Evolutionary conservation across 2,113 vertebrate species (phyloP), one percentile per base, ranked within the genome.

Genomic region (Xiphophorus couchianus): DNA sequence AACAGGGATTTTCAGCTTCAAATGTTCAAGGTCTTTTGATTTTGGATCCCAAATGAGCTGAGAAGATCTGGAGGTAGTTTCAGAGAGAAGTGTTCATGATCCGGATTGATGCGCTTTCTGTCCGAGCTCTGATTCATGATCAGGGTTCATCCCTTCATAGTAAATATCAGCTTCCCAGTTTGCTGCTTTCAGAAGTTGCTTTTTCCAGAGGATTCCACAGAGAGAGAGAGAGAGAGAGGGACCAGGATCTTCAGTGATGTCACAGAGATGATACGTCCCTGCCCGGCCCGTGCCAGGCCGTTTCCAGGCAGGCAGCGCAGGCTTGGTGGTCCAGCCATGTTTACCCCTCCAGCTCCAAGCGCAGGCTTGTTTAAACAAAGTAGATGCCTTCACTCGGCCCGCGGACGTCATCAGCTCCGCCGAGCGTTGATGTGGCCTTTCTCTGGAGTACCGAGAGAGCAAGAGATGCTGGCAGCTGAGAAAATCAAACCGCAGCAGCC

Each of bases 271-370:
- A 63, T 30, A 37, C 25, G 7, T 31, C 65, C 42, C 69, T n/a
- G 60, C 65, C 44, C 13, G 35, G 65, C 42, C 51, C 69, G 35
- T 33, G 37, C 44, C 63, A 66, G 64, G 17, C 66, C 51, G 71
- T 67, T 74, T 78, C 78, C 73, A 78, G 62, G 78, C 82, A 77
- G 54, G 71, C 78, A 69, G 72, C 39, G 6, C 91, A 74, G 90
- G 90, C 89, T 90, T 89, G 93, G 93, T 95, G 93, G 93, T 95
- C 94, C 66, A 22, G 73, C 67, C 89, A 84, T 94, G 93, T 95
- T 94, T 94, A 93, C 91, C 72, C 69, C 77, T 77, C n/a, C 67
- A 81, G 82, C 87, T 60, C 77, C 83, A 71, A 13, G 86, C 85
- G 76, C 76, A 82, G 81, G 62, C 85, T 90, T 92, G 88, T 93